Evolutionary conservation across 92 coral and sea anemone genomes (phyloP), one percentile per base, ranked within the genome.

Genomic region (Porites divaricata): DNA sequence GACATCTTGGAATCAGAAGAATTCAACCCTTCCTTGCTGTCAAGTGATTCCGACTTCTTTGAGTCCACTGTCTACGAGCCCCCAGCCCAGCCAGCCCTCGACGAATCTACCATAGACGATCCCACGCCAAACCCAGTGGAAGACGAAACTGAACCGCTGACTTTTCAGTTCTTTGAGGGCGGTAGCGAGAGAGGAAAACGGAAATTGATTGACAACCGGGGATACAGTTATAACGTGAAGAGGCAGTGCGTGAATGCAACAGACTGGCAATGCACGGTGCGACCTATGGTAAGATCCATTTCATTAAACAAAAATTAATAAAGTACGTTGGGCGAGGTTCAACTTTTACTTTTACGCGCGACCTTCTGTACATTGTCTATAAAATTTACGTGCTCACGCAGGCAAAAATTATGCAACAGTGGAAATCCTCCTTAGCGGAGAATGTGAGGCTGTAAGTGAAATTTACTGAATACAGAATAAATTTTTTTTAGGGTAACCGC

Each of bases 151-250:
- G 70, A 76, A 25, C 17, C 57, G 28, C 70, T 62, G 17, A 26
- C 58, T 6, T 76, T 76, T 10, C 15, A 76, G 23, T 61, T 62
- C 16, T 19, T 76, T 69, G 70, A 62, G 70, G 81, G 69, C 62
- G 69, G 25, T 20, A 76, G 81, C 56, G 54, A 62, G 28, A 76
- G 81, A 35, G 81, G 81, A 16, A 76, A 62, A n/a, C 81, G 70
- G 8, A 76, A 76, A 49, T 56, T 61, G 1, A 62, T 59, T 28
- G 81, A 76, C 70, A 76, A 67, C 70, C 62, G 81, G 16, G 81
- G 81, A 61, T 76, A 9, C 48, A 76, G 81, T 57, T 76, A 76
- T 16, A 63, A 70, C 24, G 23, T 35, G 4, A 70, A 70, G 45
- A 70, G 75, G 75, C 75, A 41, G 75, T 23, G 58, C n/a, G 23